Percentiles rank a stretch among this genome's conserved stretches.
These are phyloP conservation scores for Apodemia mormo DNA, from an alignment of 2,888 invertebrate species.

Conservation along the genomic window DNA sequence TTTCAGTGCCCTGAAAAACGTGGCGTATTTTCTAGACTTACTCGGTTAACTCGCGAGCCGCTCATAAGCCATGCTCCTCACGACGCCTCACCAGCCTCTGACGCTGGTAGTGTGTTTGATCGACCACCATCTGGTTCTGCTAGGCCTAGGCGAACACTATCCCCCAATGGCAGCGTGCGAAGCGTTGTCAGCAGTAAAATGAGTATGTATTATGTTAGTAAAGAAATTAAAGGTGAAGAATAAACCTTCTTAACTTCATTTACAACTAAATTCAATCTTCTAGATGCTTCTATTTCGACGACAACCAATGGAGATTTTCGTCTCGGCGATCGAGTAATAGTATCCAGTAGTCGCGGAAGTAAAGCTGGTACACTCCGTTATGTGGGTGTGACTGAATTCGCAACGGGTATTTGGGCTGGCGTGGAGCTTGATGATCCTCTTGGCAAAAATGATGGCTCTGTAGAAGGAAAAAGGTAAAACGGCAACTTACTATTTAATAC, in stretches of 20 bases:
- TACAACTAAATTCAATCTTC: constrained; percentile 25
- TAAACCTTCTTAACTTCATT: background rate
- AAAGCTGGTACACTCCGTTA: constrained; percentile 93
- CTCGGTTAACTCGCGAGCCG: constrained; percentile 90
- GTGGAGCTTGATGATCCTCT: constrained; percentile 96
- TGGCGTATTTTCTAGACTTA: constrained; percentile 96
- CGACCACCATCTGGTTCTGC: constrained; percentile 72
- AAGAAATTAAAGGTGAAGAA: background rate
- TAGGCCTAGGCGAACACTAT: constrained; percentile 65
- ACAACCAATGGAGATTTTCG: constrained; percentile 84
- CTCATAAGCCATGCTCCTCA: constrained; percentile 78
- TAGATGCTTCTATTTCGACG: constrained; percentile 75
- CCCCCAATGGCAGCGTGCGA: constrained; percentile 76
- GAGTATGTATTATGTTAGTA: constrained; percentile 55
- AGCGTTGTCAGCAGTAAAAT: constrained; percentile 79
- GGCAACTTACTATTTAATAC: no score
- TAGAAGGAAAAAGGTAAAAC: constrained; percentile 91
- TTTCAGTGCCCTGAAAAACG: constrained; percentile 96
- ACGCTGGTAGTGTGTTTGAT: constrained; percentile 75
- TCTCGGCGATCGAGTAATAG: constrained; percentile 95
- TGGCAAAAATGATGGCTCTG: constrained; percentile 98
- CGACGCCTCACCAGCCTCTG: constrained; percentile 72
- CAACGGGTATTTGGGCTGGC: constrained; percentile 96
- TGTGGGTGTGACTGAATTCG: constrained; percentile 94
- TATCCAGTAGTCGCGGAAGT: constrained; percentile 91